These are phyloP conservation scores for Noctua janthe DNA, from an alignment of 2,888 invertebrate species.

Conservation along the genomic window DNA sequence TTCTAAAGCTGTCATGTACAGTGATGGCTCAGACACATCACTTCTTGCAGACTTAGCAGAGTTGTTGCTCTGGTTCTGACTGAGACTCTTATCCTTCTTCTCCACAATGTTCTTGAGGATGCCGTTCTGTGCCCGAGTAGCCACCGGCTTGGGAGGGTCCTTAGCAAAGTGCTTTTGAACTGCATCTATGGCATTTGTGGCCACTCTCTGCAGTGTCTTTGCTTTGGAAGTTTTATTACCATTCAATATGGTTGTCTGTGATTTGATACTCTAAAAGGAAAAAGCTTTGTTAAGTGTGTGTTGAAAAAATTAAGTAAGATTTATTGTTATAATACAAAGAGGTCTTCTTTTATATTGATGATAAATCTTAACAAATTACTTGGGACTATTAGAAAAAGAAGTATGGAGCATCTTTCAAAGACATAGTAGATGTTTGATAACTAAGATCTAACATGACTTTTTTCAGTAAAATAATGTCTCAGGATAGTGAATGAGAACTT, in stretches of 20 bases:
- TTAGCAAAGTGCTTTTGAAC: conserved; percentile 85
- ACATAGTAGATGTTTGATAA: not conserved
- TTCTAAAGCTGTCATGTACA: conserved; percentile 95
- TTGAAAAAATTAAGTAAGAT: not conserved
- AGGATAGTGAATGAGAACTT: not conserved
- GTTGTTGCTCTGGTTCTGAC: conserved; percentile 81
- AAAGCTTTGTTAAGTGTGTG: conserved; percentile 3
- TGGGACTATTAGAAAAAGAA: not conserved
- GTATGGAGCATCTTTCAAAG: not conserved
- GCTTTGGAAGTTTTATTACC: conserved; percentile 87
- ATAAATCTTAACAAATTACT: not conserved
- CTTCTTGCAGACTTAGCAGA: conserved; percentile 89
- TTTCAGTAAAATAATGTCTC: not conserved
- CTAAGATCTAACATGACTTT: not conserved
- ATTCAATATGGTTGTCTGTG: conserved; percentile 77
- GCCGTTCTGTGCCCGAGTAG: conserved; percentile 83
- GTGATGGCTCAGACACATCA: conserved; percentile 93
- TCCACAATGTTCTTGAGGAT: conserved; percentile 85
- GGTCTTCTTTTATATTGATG: not conserved
- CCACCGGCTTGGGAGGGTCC: conserved; percentile 80
- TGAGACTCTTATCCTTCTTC: conserved; percentile 74
- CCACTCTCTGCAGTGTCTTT: conserved; percentile 84
- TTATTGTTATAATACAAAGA: not conserved
- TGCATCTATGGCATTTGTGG: conserved; percentile 82
- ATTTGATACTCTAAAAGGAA: conserved; percentile 84